Evolutionary conservation across 2,797 vertebrate genomes (phyloP).

Genomic region (Rhinatrema bivittatum): DNA sequence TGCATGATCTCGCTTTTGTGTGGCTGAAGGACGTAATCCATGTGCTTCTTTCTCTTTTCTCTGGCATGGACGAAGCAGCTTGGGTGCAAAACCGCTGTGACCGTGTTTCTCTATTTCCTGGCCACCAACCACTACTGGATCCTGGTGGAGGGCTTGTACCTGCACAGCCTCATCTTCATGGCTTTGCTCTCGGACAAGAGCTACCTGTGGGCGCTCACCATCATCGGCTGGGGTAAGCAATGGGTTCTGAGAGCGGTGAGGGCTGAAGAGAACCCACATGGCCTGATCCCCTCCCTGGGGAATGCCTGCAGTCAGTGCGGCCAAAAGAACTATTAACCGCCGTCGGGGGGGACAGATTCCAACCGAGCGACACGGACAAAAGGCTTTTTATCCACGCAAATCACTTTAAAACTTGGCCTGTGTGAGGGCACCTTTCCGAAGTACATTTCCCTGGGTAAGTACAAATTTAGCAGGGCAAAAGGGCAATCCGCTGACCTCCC

Average conservation of each 20-base stretch:
- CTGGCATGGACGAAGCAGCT: slow-evolving; percentile 53
- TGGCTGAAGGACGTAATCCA: not conserved
- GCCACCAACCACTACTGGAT: slow-evolving; percentile 94
- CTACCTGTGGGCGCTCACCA: slow-evolving; percentile 81
- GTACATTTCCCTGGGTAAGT: too few relatives aligned
- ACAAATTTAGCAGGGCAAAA: too few relatives aligned
- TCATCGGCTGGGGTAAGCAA: slow-evolving; percentile 83
- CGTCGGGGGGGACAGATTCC: too few relatives aligned
- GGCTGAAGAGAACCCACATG: too few relatives aligned
- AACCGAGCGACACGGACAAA: too few relatives aligned
- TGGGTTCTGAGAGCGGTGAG: not conserved
- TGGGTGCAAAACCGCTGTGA: slow-evolving; percentile 82
- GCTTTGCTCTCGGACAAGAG: slow-evolving; percentile 84
- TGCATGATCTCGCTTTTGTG: not conserved
- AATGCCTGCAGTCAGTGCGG: too few relatives aligned
- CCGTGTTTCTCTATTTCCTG: slow-evolving; percentile 85
- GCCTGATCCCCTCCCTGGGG: too few relatives aligned
- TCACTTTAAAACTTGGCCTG: too few relatives aligned
- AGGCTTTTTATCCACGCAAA: too few relatives aligned
- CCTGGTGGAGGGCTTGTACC: slow-evolving; percentile 84
- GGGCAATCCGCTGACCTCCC: too few relatives aligned
- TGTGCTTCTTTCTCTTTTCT: not conserved
- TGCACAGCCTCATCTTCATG: slow-evolving; percentile 91
- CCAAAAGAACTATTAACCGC: too few relatives aligned
- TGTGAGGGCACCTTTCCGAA: too few relatives aligned